phyloP scores from a whole-genome alignment of 2,797 vertebrate species.

The Emydoidea blandingii region DNA sequence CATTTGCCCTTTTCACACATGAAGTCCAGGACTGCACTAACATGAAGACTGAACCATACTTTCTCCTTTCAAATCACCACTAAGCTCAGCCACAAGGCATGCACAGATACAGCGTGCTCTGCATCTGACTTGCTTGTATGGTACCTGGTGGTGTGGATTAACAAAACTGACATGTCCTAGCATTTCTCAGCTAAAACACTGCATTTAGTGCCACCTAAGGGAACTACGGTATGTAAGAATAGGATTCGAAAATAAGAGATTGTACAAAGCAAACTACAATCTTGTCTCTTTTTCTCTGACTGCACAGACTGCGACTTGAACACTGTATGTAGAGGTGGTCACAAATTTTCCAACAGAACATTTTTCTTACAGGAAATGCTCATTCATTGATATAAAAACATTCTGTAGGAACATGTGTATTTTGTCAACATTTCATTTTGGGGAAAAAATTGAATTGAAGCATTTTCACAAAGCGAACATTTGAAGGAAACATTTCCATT shows the following conservation, averaged over 20 bases:
- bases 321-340: neutral
- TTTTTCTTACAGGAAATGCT: neutral
- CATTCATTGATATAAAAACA: neutral
- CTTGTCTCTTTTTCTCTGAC: neutral
- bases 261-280: neutral
- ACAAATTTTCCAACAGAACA: neutral
- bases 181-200: neutral
- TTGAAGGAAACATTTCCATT: neutral
- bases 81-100: neutral
- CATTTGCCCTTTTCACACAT: neutral
- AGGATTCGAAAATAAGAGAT: neutral
- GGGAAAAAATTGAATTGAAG: neutral
- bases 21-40: neutral
- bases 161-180: neutral
- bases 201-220: neutral
- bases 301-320: neutral
- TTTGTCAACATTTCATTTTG: neutral
- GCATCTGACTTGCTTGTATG: neutral
- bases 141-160: accelerated
- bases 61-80: neutral
- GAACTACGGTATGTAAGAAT: neutral
- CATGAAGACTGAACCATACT: neutral
- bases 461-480: neutral
- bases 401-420: neutral
- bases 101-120: neutral